Base-by-base conservation (phyloP, 2,888 invertebrate species). In the Fabriciana adippe region DNA sequence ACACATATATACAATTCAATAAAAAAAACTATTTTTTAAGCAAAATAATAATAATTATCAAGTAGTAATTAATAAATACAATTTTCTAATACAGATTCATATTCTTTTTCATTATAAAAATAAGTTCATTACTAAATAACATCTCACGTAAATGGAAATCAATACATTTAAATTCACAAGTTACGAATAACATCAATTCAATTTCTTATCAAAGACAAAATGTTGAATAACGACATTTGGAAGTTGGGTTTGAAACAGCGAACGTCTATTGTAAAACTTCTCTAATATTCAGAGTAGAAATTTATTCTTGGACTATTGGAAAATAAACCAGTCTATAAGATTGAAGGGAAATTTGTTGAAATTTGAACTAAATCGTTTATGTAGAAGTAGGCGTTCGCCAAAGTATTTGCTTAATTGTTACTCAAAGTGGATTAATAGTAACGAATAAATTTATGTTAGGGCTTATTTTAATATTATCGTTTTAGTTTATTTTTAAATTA, bases 201-300 rank as follows among this genome's bases (percentile, higher is more conserved):
- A 88, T 86, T 84, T 84, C 85, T 89, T 88, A 88, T 88, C 87
- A 84, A 87, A 87, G 86, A 84, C 84, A 81, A 82, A 86, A 86
- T 85, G 70, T 88, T 86, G 86, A 87, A 87, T 88, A 88, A 87
- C 83, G 87, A 83, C 82, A 83, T 87, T 88, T 82, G 78, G 78
- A 77, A 80, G 74, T 79, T 74, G 21, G 80, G 84, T 88, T 88
- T 83, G 78, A 81, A 79, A 82, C 83, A 81, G 82, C 81, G 83
- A 71, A 81, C 62, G 55, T 63, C 74, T 84, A 88, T 89, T 90
- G 88, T 88, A 81, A 81, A 88, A 89, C 83, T 89, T 88, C 85
- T 82, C 83, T 88, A 89, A 89, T 89, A 88, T 89, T 87, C 83
- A 77, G 79, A 85, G 84, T 84, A 84, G 83, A 84, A 88, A 89